Percentiles rank a stretch among this genome's conserved stretches.
Evolutionary conservation across 2,797 vertebrate genomes (phyloP).

Genomic region (Manis pentadactyla): DNA sequence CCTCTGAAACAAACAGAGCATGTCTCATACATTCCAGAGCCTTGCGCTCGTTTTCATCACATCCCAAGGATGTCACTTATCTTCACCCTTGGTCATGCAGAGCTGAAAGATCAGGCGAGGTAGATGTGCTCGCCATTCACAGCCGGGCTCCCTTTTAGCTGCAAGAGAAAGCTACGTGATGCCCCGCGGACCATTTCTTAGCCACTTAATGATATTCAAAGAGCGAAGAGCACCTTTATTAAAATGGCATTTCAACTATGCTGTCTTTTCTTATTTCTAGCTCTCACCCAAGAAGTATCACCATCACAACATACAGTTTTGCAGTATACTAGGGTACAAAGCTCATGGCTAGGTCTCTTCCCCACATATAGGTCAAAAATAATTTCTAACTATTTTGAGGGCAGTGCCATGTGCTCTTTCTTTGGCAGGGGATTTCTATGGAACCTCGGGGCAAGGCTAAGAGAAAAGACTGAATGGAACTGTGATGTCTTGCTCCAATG

Average conservation of each 20-base stretch:
- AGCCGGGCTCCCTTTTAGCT: constrained; percentile 33
- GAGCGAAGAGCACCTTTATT: constrained; percentile 48
- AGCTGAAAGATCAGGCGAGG: constrained; percentile 23
- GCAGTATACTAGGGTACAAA: background rate
- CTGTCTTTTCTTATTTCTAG: constrained; percentile 51
- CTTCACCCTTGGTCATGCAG: background rate
- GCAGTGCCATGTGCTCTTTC: background rate
- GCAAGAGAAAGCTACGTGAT: constrained; percentile 15
- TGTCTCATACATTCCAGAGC: background rate
- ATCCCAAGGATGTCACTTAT: constrained; percentile 24
- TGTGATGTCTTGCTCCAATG: background rate
- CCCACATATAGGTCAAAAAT: background rate
- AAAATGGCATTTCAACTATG: constrained; percentile 45
- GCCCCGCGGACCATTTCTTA: constrained; percentile 19
- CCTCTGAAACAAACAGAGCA: constrained; percentile 45
- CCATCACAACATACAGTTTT: background rate
- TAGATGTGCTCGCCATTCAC: constrained; percentile 17
- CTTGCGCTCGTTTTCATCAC: constrained; percentile 31
- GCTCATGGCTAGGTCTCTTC: background rate
- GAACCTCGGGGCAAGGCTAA: background rate
- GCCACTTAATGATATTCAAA: constrained; percentile 50
- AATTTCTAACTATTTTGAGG: background rate
- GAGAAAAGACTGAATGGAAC: background rate
- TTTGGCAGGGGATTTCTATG: background rate
- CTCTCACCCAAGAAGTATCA: constrained; percentile 5